Conservation (phyloP, 2,888 invertebrate species). For the Plusia festucae region DNA sequence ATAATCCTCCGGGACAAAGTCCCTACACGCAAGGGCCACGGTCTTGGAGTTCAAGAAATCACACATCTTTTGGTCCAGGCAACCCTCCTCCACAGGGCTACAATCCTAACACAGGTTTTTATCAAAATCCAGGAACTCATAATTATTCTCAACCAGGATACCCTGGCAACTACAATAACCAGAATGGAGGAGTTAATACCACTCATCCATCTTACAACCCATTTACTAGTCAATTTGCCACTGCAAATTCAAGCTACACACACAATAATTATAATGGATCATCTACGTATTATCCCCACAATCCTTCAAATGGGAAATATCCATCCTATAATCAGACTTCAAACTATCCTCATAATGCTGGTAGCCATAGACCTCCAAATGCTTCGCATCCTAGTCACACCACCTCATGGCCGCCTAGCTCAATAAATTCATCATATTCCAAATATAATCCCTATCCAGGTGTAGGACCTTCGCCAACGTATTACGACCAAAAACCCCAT, state of each 20-base stretch:
- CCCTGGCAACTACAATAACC: slow-evolving; percentile 17
- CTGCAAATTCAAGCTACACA: slow-evolving; percentile 16
- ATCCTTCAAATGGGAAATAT: slow-evolving; percentile 32
- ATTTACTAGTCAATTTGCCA: slow-evolving; percentile 26
- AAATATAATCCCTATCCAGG: slow-evolving; percentile 22
- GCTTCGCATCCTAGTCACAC: slow-evolving; percentile 36
- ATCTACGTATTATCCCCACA: slow-evolving; percentile 24
- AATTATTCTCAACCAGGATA: slow-evolving; percentile 33
- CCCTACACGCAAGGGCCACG: slow-evolving; percentile 23
- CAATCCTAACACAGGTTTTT: slow-evolving; percentile 15
- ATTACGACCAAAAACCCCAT: slow-evolving; percentile 5
- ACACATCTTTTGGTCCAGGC: slow-evolving; percentile 20
- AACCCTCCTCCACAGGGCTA: slow-evolving; percentile 19
- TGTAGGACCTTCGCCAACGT: slow-evolving; percentile 10
- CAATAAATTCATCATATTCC: slow-evolving; percentile 32
- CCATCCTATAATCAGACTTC: slow-evolving; percentile 36
- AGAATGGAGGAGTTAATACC: slow-evolving; percentile 17
- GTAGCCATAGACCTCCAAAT: slow-evolving; percentile 30
- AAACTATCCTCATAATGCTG: slow-evolving; percentile 31
- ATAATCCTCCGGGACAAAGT: slow-evolving; percentile 39
- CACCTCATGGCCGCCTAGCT: too few species aligned
- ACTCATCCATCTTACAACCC: slow-evolving; percentile 35
- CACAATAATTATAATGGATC: slow-evolving; percentile 17
- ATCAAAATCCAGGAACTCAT: slow-evolving; percentile 9
- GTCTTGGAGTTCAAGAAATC: slow-evolving; percentile 27